Evolutionary conservation across 2,888 invertebrate genomes (phyloP), one percentile per base, ranked within the genome.

Genomic region (Brachypterus glaber): DNA sequence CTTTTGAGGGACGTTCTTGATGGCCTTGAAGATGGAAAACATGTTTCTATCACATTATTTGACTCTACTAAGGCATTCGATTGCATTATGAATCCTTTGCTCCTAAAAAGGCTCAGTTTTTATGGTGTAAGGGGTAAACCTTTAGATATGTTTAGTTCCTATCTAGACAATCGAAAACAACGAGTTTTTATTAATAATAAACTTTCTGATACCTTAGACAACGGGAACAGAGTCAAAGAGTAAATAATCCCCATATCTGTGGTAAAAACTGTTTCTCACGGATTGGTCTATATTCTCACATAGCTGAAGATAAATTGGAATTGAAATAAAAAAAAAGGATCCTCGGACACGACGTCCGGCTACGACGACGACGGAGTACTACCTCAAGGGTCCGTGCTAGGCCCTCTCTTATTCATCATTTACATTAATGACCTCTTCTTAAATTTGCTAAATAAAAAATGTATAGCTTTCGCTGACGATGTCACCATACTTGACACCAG

Each of bases 121-220:
- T n/a, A n/a, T n/a, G n/a, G n/a, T 17, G 17, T 14, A 14, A 30
- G 31, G 14, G 15, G 31, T 15, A n/a, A 17, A 11, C 31, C 31
- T 13, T 16, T 30, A 11, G n/a, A 11, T 12, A 2, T 30, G 2
- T 4, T 30, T 16, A 11, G 2, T 9, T 30, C 31, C n/a, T 30
- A 30, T 11, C 31, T 30, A 14, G 21, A 11, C 9, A 18, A 33
- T 13, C 17, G 33, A 33, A 33, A 17, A 21, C 17, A 30, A 21
- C 21, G 9, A 21, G 21, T 21, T 21, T 21, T 21, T 21, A 9
- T 21, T 7, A 21, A 21, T 21, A 21, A 21, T 21, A 21, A 21
- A 21, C 21, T 21, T 21, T 21, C 9, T 21, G 21, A 21, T 21
- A 21, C 5, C 21, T 21, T 21, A 21, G 9, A n/a, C n/a, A n/a